These are phyloP conservation scores for Danio tinwini DNA, from an alignment of 2,797 vertebrate species.

Conservation along the genomic window DNA sequence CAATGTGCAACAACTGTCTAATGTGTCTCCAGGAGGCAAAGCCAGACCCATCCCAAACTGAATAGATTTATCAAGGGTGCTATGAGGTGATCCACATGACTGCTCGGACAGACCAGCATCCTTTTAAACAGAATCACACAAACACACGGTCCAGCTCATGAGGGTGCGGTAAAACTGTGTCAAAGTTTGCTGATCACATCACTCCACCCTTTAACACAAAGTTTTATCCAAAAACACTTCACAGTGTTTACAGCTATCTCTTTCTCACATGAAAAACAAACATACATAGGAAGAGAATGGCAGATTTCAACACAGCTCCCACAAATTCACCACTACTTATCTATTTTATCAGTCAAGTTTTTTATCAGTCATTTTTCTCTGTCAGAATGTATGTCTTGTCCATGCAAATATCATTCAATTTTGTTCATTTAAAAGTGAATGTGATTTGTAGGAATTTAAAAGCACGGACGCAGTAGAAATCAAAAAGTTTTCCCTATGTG, in stretches of 20 bases:
- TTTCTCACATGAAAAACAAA: constrained; percentile 21
- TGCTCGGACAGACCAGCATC: constrained; percentile 44
- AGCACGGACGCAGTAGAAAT: no score
- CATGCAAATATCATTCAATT: no score
- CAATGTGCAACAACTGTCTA: not conserved
- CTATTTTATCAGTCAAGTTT: not conserved
- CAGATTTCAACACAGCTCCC: constrained; percentile 28
- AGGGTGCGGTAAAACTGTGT: constrained; percentile 25
- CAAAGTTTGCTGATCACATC: not conserved
- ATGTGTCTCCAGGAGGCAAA: constrained; percentile 50
- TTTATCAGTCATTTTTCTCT: constrained; percentile 3
- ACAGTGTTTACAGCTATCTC: not conserved
- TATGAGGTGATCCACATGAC: constrained; percentile 43
- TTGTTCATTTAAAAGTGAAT: no score
- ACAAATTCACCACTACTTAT: constrained; percentile 27
- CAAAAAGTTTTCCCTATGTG: no score
- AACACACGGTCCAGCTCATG: not conserved
- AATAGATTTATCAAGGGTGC: not conserved
- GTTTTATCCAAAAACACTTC: constrained; percentile 32
- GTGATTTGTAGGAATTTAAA: no score
- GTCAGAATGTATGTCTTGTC: no score
- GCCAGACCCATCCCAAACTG: not conserved
- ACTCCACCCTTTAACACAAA: constrained; percentile 28
- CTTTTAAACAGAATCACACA: not conserved
- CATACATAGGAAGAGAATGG: constrained; percentile 20